Evolutionary conservation across 2,888 invertebrate species (phyloP).

Genomic region (Dascillus cervinus): DNA sequence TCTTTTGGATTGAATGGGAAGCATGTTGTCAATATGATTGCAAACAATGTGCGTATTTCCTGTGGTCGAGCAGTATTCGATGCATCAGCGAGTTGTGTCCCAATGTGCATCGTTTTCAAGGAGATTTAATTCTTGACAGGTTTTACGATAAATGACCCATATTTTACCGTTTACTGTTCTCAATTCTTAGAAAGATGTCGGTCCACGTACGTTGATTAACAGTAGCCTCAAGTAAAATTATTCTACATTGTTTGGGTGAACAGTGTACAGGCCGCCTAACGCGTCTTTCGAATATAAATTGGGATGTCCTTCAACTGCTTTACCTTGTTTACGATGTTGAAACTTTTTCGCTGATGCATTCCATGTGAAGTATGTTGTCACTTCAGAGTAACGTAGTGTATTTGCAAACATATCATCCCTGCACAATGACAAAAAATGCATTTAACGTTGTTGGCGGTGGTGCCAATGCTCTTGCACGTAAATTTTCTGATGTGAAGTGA

Average conservation of each 20-base stretch:
- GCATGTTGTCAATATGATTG: constrained; percentile 23
- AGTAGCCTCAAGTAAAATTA: constrained; percentile 30
- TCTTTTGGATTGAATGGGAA: constrained; percentile 17
- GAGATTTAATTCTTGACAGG: constrained; percentile 21
- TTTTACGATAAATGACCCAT: constrained; percentile 30
- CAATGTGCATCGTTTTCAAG: constrained; percentile 22
- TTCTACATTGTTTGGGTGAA: constrained; percentile 26
- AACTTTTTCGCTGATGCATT: constrained; percentile 29
- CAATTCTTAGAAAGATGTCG: constrained; percentile 27
- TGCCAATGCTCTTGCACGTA: constrained; percentile 2
- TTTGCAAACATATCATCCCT: constrained; percentile 21
- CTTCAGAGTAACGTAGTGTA: constrained; percentile 31
- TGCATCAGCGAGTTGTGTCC: constrained; percentile 20
- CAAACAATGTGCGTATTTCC: constrained; percentile 24
- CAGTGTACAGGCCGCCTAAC: constrained; percentile 26
- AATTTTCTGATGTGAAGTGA: constrained; percentile 11
- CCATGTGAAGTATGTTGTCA: constrained; percentile 31
- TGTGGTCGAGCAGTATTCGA: constrained; percentile 16
- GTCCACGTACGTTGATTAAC: constrained; percentile 28
- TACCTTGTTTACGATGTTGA: constrained; percentile 26
- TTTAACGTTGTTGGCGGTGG: constrained; percentile 25
- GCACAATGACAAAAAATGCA: constrained; percentile 18
- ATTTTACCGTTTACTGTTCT: constrained; percentile 34
- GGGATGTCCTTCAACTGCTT: constrained; percentile 16
- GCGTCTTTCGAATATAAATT: constrained; percentile 18